A percentile compares a stretch with the other conserved stretches of the same genome.
Evolutionary conservation across 2,888 invertebrate species (phyloP).

Genomic region (Hetaerina titia): DNA sequence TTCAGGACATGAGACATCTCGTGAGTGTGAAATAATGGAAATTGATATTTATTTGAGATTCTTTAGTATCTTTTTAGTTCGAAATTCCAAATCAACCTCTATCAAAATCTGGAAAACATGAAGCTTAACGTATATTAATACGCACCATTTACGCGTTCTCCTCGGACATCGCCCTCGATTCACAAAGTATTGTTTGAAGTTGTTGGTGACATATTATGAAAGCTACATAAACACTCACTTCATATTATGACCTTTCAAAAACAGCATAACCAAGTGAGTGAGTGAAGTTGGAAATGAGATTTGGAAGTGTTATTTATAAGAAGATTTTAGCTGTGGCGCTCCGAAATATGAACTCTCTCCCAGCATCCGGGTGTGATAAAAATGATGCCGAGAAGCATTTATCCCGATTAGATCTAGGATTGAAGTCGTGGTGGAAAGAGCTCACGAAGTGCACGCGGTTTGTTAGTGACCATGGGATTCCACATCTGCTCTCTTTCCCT

Average conservation of each 20-base stretch:
- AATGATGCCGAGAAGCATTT: neutral
- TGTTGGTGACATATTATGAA: too few species aligned
- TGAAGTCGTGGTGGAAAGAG: neutral
- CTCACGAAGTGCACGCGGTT: neutral
- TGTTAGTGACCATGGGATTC: neutral
- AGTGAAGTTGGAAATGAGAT: neutral
- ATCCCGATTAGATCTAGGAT: neutral
- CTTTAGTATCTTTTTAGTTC: too few species aligned
- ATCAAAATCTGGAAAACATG: too few species aligned
- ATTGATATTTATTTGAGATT: too few species aligned
- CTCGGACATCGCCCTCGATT: too few species aligned
- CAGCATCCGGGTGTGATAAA: neutral
- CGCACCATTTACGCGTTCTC: too few species aligned
- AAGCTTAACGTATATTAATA: too few species aligned
- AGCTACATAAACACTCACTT: neutral
- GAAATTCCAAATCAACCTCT: too few species aligned
- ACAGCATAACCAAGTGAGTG: neutral
- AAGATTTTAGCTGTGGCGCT: neutral
- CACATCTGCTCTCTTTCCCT: neutral
- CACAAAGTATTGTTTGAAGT: too few species aligned
- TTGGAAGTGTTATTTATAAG: neutral
- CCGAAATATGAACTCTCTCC: neutral
- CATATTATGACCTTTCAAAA: neutral
- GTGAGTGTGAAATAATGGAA: too few species aligned
- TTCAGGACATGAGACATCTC: too few species aligned